Evolutionary conservation across 2,888 invertebrate genomes (phyloP).

Genomic region (Philopedon plagiatum): DNA sequence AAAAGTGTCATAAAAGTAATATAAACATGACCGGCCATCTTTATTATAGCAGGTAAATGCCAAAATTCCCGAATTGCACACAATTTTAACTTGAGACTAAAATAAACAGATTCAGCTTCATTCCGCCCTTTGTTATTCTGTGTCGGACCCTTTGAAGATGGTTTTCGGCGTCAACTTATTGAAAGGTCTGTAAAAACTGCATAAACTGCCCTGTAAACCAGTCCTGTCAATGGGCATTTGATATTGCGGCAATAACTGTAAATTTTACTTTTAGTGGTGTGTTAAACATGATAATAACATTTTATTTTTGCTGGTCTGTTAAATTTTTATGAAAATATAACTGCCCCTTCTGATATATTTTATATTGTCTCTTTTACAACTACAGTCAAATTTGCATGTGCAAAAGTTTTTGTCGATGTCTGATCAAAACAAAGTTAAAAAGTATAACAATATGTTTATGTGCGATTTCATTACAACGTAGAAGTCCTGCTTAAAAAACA

Average conservation of each 20-base stretch:
- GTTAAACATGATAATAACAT: neutral
- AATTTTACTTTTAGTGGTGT: neutral
- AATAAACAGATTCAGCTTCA: slow-evolving; percentile 6
- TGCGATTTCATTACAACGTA: no score
- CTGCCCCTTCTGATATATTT: no score
- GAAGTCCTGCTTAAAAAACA: no score
- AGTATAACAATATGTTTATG: no score
- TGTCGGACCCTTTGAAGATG: slow-evolving; percentile 16
- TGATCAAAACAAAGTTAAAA: no score
- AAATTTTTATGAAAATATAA: no score
- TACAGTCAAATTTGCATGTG: no score
- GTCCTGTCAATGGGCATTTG: neutral
- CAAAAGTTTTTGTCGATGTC: no score
- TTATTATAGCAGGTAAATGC: slow-evolving; percentile 12
- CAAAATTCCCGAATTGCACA: slow-evolving; percentile 21
- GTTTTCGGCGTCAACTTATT: slow-evolving; percentile 30
- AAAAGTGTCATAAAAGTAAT: neutral
- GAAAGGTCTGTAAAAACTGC: slow-evolving; percentile 28
- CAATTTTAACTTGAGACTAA: neutral
- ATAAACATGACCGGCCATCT: slow-evolving; percentile 11
- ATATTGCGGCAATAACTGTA: slow-evolving; percentile 14
- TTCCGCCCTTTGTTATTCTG: neutral
- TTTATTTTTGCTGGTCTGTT: neutral
- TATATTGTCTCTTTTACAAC: no score
- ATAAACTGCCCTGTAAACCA: slow-evolving; percentile 5